Base-by-base conservation (phyloP, 2,797 vertebrate genomes). In the Setipinna tenuifilis region DNA sequence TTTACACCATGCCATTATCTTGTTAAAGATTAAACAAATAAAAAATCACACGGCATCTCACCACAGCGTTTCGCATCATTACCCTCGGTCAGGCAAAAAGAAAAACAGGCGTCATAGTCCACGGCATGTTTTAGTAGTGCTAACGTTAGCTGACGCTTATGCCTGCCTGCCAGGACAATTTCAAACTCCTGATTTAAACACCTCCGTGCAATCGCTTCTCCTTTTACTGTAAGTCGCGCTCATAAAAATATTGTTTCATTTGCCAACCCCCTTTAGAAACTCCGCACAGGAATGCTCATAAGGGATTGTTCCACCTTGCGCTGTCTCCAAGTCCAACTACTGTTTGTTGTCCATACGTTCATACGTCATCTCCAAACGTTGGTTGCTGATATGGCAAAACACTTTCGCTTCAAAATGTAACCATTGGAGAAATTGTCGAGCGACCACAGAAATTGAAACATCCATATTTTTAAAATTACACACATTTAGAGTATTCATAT, bases 281-380 rank as follows among this genome's bases (percentile, higher is more conserved):
- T 28, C 31, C 46, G 0, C 68, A 35, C 59, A 59, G 59, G 28
- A 65, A 81, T 41, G 61, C 28, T 85, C 84, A 83, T 2, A 59
- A 59, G 31, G 10, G 75, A 35, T 25, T 92, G 90, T 89, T 84
- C 87, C 92, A 87, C 89, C 91, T 90, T 83, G 89, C 90, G 90
- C 91, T 94, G 93, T 93, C 93, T 92, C 88, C 46, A 91, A 93
- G 93, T 94, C 93, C 92, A 93, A 92, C 93, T 93, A 95, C 93
- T 94, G 94, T 95, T 96, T 95, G 95, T 95, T 96, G 94, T 94
- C 93, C 93, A 89, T 89, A 89, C 92, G 90, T 93, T 89, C 57
- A 87, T 85, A 95, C 95, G 96, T 96, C 94, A 95, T 85, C 93
- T 75, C 68, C 25, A 59, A 59, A 59, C 58, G 58, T 59, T 59